Percentiles rank a stretch among this genome's conserved stretches.
These are phyloP conservation scores for Metacarcinus magister DNA, from an alignment of 2,888 invertebrate species.

Conservation along the genomic window DNA sequence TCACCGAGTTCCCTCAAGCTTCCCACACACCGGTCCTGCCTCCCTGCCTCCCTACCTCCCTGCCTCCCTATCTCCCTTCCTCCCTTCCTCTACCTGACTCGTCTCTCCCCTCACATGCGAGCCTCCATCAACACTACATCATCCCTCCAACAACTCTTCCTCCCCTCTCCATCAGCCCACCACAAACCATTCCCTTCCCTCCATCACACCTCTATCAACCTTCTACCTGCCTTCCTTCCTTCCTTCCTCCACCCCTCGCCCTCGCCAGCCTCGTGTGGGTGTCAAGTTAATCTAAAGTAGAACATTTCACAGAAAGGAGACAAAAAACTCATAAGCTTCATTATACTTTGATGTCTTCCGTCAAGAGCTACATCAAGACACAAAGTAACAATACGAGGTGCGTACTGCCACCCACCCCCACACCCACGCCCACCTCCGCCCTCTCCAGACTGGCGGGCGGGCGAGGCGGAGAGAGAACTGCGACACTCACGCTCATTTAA, in stretches of 20 bases:
- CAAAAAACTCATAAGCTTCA: background rate
- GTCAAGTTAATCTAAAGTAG: background rate
- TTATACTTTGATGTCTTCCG: background rate
- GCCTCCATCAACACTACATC: no score
- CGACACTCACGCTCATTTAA: slow-evolving; percentile 13
- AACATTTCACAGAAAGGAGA: background rate
- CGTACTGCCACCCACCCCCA: background rate
- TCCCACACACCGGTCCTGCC: background rate
- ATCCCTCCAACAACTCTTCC: background rate
- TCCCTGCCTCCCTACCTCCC: background rate
- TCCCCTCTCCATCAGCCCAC: background rate
- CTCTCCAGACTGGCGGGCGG: background rate
- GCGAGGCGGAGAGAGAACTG: background rate
- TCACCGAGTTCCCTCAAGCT: background rate
- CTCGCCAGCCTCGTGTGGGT: no score
- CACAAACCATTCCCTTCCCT: no score
- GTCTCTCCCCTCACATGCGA: no score
- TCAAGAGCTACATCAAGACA: background rate
- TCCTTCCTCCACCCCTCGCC: no score
- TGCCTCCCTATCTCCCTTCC: background rate
- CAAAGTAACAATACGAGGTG: background rate
- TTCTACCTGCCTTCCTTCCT: no score
- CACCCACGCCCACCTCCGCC: no score
- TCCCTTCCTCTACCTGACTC: no score
- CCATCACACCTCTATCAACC: no score